phyloP scores from a whole-genome alignment of 37 sponge, comb jelly and placozoan genomes.

The Bolinopsis microptera region DNA sequence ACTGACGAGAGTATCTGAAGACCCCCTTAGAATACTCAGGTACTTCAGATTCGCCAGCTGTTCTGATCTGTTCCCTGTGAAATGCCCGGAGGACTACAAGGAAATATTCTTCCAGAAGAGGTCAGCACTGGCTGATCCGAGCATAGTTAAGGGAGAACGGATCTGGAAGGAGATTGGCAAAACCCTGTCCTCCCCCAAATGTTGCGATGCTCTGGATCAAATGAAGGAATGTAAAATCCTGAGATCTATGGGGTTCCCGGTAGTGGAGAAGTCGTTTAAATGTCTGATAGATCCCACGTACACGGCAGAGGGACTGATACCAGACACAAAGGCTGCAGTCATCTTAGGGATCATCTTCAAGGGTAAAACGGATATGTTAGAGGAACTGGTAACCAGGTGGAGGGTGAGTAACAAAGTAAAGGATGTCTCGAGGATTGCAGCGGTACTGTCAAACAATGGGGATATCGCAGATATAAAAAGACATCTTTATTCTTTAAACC shows the following conservation, averaged over 20 bases:
- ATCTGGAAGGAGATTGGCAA: conserved; percentile 56
- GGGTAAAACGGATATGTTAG: neutral
- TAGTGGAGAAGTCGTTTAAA: neutral
- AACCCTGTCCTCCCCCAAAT: neutral
- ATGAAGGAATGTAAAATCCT: conserved; percentile 41
- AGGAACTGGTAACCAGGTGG: neutral
- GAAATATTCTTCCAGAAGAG: neutral
- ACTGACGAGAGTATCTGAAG: neutral
- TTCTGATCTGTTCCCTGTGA: neutral
- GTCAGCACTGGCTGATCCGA: neutral
- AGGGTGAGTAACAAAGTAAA: conserved; percentile 53
- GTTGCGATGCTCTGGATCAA: neutral
- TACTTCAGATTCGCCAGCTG: conserved; percentile 51
- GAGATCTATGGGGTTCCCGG: neutral
- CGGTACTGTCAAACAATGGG: neutral
- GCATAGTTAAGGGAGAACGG: neutral
- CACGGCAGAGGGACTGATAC: neutral
- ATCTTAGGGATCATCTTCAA: conserved; percentile 39
- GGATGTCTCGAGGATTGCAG: neutral
- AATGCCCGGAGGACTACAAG: conserved; percentile 15
- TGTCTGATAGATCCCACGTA: neutral
- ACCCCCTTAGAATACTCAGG: conserved; percentile 45
- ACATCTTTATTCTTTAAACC: neutral
- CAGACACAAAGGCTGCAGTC: conserved; percentile 15
- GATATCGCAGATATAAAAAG: neutral